Evolutionary conservation across 2,888 invertebrate genomes (phyloP), one percentile per base, ranked within the genome.

Genomic region (Drosophila hawaiiensis): DNA sequence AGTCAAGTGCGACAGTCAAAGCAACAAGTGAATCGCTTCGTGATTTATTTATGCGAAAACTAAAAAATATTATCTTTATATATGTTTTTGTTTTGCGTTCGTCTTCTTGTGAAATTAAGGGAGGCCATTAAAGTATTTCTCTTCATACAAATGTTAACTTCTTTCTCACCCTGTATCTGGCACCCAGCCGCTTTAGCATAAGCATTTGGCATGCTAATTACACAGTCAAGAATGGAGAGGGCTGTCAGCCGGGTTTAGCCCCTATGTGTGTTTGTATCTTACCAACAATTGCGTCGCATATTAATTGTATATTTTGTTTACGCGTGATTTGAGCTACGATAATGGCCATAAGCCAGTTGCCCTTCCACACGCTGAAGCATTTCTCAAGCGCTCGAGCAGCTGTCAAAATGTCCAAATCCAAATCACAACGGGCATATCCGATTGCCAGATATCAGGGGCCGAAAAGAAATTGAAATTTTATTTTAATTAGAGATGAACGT

Each of bases 21-120:
- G 63, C 53, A 68, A 73, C 79, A 78, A 68, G 79, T 82, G 82
- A 65, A 81, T 89, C 71, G 76, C 69, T 72, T 53, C 59, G 76
- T 91, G 91, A 87, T 87, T 87, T 87, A 91, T 91, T 85, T 81
- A 90, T 88, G 89, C 86, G 80, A 71, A 85, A 83, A 54, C 80
- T 68, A 82, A 82, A 91, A 91, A 87, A 91, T 88, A 88, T 84
- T 85, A 89, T 85, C 6, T 91, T 90, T 73, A 76, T 76, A 78
- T 70, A 71, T 76, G 66, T 68, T 79, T 68, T n/a, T 39, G 35
- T 35, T 55, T 35, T 55, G 1, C 1, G 19, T 12, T 25, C 6
- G 25, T 37, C 25, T 73, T 68, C 76, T 78, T 76, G 76, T 73
- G 81, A 78, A 84, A 80, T 91, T 84, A 90, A 87, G 80, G 62